These are phyloP conservation scores for Eumaeus atala DNA, from an alignment of 1,140 invertebrate species.

Conservation along the genomic window DNA sequence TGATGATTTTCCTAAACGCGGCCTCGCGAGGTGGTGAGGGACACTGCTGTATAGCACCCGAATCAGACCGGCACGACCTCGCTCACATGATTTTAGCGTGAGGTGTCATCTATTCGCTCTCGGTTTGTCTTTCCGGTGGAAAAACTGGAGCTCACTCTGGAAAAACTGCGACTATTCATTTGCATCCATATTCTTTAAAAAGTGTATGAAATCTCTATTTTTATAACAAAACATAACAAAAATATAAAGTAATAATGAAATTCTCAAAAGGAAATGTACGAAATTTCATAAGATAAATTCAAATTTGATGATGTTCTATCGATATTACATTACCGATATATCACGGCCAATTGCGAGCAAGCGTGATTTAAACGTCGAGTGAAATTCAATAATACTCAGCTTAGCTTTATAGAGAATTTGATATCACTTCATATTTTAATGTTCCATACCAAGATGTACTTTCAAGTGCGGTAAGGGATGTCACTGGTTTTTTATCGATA, in stretches of 20 bases:
- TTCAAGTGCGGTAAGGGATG: not conserved
- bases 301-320: not conserved
- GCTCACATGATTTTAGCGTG: too few relatives aligned
- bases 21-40: too few relatives aligned
- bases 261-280: too few relatives aligned
- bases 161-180: slow-evolving; percentile 12
- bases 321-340: slow-evolving; percentile 7
- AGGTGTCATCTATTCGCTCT: too few relatives aligned
- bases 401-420: not conserved
- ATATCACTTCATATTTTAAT: slow-evolving; percentile 10
- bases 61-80: too few relatives aligned
- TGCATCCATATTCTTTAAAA: too few relatives aligned
- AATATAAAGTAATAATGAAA: too few relatives aligned
- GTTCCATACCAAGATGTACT: slow-evolving; percentile 9
- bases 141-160: too few relatives aligned
- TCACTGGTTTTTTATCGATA: not conserved
- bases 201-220: slow-evolving; percentile 26
- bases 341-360: not conserved
- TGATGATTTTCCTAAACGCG: too few relatives aligned
- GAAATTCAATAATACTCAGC: slow-evolving; percentile 11
- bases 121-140: too few relatives aligned
- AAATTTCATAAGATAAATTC: too few relatives aligned
- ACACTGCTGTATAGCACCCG: too few relatives aligned
- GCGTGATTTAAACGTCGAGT: slow-evolving; percentile 4
- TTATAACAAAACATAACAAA: slow-evolving; percentile 22